phyloP scores from a whole-genome alignment of 2,888 invertebrate species.

The Phlogophora meticulosa region DNA sequence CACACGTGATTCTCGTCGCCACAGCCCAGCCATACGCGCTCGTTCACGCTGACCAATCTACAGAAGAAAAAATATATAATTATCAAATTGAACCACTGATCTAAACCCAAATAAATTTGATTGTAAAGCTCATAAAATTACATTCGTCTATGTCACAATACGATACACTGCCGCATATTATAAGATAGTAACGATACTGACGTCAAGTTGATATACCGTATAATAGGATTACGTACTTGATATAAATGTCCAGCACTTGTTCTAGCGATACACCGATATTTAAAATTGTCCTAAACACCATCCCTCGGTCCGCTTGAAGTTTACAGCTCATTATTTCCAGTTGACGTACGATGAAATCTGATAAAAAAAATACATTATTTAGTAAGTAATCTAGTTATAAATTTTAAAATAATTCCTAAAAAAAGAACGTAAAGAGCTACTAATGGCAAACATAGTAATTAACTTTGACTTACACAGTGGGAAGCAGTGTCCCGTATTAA shows the following conservation, averaged over 20 bases:
- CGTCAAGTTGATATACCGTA: neutral
- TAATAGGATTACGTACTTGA: constrained; percentile 90
- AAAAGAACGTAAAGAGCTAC: too few species aligned
- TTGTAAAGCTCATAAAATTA: too few species aligned
- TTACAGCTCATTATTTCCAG: constrained; percentile 95
- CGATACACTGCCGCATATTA: too few species aligned
- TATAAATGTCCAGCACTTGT: constrained; percentile 95
- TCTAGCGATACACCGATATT: constrained; percentile 95
- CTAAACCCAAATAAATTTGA: too few species aligned
- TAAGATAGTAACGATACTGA: too few species aligned
- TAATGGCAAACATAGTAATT: neutral
- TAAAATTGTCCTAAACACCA: constrained; percentile 95
- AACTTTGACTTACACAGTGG: constrained; percentile 93
- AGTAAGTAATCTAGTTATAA: neutral
- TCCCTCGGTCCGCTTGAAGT: constrained; percentile 93
- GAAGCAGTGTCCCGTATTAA: constrained; percentile 96
- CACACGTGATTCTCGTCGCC: constrained; percentile 97
- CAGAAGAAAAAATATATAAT: neutral
- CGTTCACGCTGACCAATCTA: constrained; percentile 95
- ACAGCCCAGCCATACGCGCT: constrained; percentile 96
- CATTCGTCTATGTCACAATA: too few species aligned
- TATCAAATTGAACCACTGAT: neutral
- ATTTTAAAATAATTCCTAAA: too few species aligned
- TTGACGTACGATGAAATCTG: constrained; percentile 95
- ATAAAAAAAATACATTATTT: constrained; percentile 53